Base-by-base conservation (phyloP, 2,797 vertebrate genomes). In the Propithecus perrieri region DNA sequence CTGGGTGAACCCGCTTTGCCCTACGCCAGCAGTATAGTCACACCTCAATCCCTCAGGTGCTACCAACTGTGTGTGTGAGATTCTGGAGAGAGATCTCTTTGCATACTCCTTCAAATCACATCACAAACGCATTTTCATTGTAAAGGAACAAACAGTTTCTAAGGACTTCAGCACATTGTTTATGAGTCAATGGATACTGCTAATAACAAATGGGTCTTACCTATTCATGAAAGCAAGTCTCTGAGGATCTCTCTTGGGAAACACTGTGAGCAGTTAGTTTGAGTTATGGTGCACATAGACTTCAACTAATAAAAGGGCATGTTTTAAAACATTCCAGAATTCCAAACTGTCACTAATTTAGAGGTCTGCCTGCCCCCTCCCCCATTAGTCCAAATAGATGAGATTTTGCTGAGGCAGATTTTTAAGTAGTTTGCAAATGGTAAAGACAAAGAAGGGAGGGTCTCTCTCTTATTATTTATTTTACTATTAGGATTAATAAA, bases 251-350 rank as follows among this genome's bases (percentile, higher is more conserved):
- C 97, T 97, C 96, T 81, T 93, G 97, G 96, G 97, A 97, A 95
- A 91, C 88, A 96, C 95, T 93, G 85, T 63, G 85, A 97, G 94
- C 95, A 97, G 96, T 97, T 97, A 98, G 91, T 97, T 96, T 98
- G 96, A 97, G 89, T 98, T 97, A 97, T 97, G 89, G 96, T 96
- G 91, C 84, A 97, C 89, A 97, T 57, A 91, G 95, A 96, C 93
- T 97, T 97, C 90, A 97, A 80, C 91, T 96, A 96, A 96, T 97
- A 95, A 96, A 98, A 96, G 71, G 86, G 91, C 86, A 96, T 91
- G 96, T 97, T 97, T 97, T 96, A 96, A 97, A 97, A 97, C 96
- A 94, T 96, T 97, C 96, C 94, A 96, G 91, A 97, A 97, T 97
- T 96, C 96, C 96, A 98, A 93, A 94, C 85, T 96, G 96, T 96